phyloP scores from a whole-genome alignment of 1,140 invertebrate genomes.

The Hypsibius dujardini region DNA sequence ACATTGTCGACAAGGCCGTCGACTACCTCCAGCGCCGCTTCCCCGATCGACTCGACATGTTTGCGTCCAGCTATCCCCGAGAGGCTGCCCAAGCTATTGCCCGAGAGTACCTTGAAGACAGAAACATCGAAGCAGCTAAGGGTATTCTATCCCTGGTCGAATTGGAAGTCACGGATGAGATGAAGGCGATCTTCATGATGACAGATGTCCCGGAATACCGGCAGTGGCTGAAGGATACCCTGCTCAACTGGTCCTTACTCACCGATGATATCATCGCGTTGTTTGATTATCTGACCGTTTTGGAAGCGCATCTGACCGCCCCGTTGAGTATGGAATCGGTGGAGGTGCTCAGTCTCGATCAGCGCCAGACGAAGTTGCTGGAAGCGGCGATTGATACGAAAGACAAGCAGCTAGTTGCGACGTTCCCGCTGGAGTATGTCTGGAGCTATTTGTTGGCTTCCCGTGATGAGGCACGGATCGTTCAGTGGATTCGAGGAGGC shows the following conservation, averaged over 20 bases:
- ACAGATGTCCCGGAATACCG: neutral
- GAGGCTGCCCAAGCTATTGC: neutral
- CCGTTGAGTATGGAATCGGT: neutral
- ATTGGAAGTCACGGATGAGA: neutral
- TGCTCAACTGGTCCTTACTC: neutral
- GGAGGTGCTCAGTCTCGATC: neutral
- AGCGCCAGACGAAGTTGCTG: neutral
- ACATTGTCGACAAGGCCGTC: constrained; percentile 10
- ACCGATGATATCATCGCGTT: neutral
- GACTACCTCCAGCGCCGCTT: neutral
- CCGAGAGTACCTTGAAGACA: neutral
- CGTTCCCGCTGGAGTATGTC: neutral
- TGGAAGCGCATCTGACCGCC: neutral
- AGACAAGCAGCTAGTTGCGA: neutral
- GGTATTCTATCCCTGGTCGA: neutral
- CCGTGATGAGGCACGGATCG: neutral
- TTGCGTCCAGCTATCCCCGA: neutral
- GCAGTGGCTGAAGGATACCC: neutral
- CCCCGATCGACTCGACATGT: neutral
- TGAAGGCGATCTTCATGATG: neutral
- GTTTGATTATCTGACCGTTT: neutral
- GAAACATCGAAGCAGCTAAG: neutral
- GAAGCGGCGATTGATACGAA: neutral
- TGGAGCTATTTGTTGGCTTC: neutral
- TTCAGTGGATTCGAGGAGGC: neutral